Base-by-base conservation (phyloP, 2,797 vertebrate species). In the Pachyuromys duprasi region DNA sequence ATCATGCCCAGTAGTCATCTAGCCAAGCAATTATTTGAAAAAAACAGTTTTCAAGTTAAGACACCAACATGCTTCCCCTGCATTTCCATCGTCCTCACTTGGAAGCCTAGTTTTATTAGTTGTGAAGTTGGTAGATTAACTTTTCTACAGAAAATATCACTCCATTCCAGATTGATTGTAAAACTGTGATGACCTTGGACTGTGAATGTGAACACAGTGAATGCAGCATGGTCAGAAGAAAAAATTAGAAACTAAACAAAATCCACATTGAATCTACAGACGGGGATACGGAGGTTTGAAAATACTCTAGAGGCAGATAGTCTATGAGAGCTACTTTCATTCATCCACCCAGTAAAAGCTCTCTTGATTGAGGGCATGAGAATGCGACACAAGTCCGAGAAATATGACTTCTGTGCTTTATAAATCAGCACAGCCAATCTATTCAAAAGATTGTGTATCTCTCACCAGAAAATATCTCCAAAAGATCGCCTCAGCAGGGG, bases 181-280 rank as follows among this genome's bases (percentile, higher is more conserved):
- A 96, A 84, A n/a, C 91, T 86, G 31, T 95, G 92, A 31, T 96
- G 78, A 96, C 55, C 89, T 97, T 97, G 4, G 62, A 90, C 55
- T 79, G 12, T 15, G 63, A 45, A 11, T 55, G 31, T 53, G 45
- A 55, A n/a, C 22, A 81, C 3, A 89, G 69, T 74, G 36, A 95
- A 69, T 91, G 74, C 67, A 87, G 45, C 87, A 36, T 75, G 83
- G 55, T 88, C 83, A 60, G 75, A 53, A 22, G 24, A 17, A 88
- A 78, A 70, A 87, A 49, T 75, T 74, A 78, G 74, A 39, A 39
- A 75, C 55, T 62, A 55, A 69, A 90, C 39, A 63, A 81, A 75
- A 60, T 74, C 22, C 67, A 67, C 45, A 57, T 96, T 33, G 93
- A 88, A 80, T 42, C 95, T 91, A 42, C 20, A 90, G 26, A 60